A percentile compares a stretch with the other conserved stretches of the same genome.
These are phyloP conservation scores for Ceratothoa steindachneri DNA, from an alignment of 2,888 invertebrate genomes.

Conservation along the genomic window DNA sequence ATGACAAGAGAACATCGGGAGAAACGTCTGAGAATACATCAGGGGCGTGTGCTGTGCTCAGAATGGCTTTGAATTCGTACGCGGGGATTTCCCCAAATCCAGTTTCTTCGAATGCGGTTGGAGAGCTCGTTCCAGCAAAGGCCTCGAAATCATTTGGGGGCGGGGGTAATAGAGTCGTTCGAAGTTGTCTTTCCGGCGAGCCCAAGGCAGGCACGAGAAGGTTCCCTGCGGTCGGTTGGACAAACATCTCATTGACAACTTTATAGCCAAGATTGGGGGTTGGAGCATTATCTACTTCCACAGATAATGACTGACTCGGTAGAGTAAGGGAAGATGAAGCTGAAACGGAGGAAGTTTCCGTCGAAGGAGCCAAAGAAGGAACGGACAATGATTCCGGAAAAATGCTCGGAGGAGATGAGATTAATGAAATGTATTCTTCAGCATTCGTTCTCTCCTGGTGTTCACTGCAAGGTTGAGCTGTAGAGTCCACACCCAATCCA, in stretches of 20 bases:
- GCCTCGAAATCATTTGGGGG: background rate
- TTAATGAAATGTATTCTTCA: background rate
- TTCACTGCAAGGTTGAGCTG: background rate
- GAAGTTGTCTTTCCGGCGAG: background rate
- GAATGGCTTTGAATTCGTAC: background rate
- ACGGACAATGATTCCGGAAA: background rate
- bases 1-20: background rate
- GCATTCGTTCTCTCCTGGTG: background rate
- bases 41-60: background rate
- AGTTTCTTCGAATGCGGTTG: background rate
- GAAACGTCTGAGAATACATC: background rate
- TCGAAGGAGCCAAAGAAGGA: too few relatives aligned
- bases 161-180: background rate
- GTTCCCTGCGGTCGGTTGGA: background rate
- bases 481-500: background rate
- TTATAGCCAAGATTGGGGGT: background rate
- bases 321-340: background rate
- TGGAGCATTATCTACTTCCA: background rate
- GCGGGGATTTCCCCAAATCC: background rate
- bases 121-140: background rate
- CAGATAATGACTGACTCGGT: background rate
- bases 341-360: too few relatives aligned
- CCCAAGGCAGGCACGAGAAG: background rate
- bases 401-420: background rate
- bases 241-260: background rate